A percentile compares a stretch with the other conserved stretches of the same genome.
Conservation (phyloP, 2,797 vertebrate genomes). For the Paratrypauchen microcephalus region DNA sequence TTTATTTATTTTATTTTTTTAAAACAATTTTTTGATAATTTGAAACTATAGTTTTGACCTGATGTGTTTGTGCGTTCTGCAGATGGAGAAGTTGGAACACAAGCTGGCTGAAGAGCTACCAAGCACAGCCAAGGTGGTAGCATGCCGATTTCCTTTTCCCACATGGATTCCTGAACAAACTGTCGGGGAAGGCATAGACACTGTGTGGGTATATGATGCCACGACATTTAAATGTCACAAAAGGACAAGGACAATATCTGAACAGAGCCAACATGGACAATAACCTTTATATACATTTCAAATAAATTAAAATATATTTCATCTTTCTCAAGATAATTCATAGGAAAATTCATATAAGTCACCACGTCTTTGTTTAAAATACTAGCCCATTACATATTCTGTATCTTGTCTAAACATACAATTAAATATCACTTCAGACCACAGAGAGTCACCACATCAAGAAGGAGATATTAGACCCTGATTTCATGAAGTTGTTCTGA, state of each 20-base stretch:
- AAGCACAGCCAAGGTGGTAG: slow-evolving; percentile 83
- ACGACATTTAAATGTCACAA: slow-evolving; percentile 60
- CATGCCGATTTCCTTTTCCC: slow-evolving; percentile 96
- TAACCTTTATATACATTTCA: neutral
- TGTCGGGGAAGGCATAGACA: slow-evolving; percentile 87
- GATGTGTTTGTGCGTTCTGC: slow-evolving; percentile 36
- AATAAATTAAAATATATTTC: neutral
- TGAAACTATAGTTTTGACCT: neutral
- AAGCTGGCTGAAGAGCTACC: slow-evolving; percentile 87
- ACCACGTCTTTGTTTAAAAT: neutral
- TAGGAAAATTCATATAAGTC: neutral
- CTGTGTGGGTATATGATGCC: slow-evolving; percentile 89
- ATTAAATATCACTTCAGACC: no score
- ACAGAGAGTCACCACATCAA: no score
- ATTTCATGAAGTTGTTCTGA: no score
- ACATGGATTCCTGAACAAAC: slow-evolving; percentile 84
- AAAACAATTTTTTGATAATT: neutral
- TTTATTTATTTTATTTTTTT: no score
- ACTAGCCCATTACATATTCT: neutral
- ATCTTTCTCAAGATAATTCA: neutral
- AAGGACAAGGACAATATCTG: slow-evolving; percentile 3
- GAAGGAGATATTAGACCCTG: no score
- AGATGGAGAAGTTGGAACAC: slow-evolving; percentile 90
- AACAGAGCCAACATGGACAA: slow-evolving; percentile 6
- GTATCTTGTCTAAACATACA: neutral